Evolutionary conservation across 2,113 vertebrate species (phyloP), one percentile per base, ranked within the genome.

Genomic region (Pygoscelis adeliae): DNA sequence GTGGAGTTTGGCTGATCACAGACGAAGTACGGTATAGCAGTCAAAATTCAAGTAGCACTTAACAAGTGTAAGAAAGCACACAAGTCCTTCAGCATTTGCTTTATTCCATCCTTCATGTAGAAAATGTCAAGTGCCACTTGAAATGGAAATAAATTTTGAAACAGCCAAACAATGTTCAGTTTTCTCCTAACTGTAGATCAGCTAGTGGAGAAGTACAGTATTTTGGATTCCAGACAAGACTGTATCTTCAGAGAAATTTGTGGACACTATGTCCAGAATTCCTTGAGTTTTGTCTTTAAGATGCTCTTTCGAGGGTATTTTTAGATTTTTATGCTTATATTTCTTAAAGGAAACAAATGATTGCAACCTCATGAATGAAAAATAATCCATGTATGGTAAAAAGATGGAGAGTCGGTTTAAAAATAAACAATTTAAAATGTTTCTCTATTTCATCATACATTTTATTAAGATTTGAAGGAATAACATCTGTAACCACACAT

Each of bases 81-180:
- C 6, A 38, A 80, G 77, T 89, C 77, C 76, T 97, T 87, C 52
- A 84, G 44, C 30, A 53, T 71, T 90, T 92, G 18, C 65, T 92
- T 50, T 90, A 25, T 78, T 81, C 44, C 1, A 0, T 92, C 83
- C 49, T 92, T 90, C 52, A 19, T 26, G 56, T 12, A 53, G 69
- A 72, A 93, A 93, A 93, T 89, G 77, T 92, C 47, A 96, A 76
- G 70, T 89, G 61, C 44, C 15, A 20, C 81, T 96, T 87, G 46
- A 86, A 83, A 66, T 70, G 34, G 52, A 81, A 49, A 63, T 76
- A 38, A 40, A 58, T 40, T 83, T 87, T 79, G 77, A 82, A 83
- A 89, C 40, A 52, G 29, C 47, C 49, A 76, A 87, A 67, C 61
- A 69, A 8, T 0, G 0, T 91, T 89, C 11, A 15, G 16, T 74